A percentile compares a stretch with the other conserved stretches of the same genome.
Evolutionary conservation across 35 echinoderm and acorn worm genomes (phyloP).

Genomic region (Ophiothrix spiculata): DNA sequence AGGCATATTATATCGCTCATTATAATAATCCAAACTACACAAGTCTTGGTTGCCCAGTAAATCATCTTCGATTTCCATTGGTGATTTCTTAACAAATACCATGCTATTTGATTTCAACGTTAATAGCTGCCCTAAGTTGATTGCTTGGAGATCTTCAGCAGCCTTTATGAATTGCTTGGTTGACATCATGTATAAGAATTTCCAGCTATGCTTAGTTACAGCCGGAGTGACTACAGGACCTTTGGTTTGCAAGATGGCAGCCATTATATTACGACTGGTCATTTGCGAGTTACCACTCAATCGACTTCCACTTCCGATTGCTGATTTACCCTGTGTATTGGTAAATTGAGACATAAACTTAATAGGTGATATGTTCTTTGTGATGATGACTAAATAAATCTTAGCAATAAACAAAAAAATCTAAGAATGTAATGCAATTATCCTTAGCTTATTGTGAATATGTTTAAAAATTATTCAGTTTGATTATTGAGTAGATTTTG

Average conservation of each 20-base stretch:
- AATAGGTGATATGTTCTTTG: no score
- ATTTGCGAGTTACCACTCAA: background rate
- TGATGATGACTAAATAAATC: no score
- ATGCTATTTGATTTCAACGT: background rate
- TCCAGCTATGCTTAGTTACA: background rate
- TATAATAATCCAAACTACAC: background rate
- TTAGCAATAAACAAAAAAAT: no score
- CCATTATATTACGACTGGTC: background rate
- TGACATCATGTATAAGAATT: background rate
- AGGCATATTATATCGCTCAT: background rate
- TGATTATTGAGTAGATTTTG: no score
- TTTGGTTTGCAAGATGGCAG: background rate
- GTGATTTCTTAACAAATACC: slow-evolving; percentile 2
- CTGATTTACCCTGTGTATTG: no score
- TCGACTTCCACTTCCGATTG: no score
- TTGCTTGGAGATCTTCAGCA: background rate
- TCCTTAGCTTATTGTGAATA: no score
- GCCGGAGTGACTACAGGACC: background rate
- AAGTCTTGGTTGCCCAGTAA: background rate
- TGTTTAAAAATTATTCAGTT: no score
- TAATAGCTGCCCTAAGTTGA: background rate
- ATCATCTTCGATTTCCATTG: background rate
- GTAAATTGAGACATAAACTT: no score
- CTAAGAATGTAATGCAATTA: no score
- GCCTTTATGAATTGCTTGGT: background rate